Evolutionary conservation across 2,113 vertebrate genomes (phyloP), one percentile per base, ranked within the genome.

Genomic region (Python bivittatus): DNA sequence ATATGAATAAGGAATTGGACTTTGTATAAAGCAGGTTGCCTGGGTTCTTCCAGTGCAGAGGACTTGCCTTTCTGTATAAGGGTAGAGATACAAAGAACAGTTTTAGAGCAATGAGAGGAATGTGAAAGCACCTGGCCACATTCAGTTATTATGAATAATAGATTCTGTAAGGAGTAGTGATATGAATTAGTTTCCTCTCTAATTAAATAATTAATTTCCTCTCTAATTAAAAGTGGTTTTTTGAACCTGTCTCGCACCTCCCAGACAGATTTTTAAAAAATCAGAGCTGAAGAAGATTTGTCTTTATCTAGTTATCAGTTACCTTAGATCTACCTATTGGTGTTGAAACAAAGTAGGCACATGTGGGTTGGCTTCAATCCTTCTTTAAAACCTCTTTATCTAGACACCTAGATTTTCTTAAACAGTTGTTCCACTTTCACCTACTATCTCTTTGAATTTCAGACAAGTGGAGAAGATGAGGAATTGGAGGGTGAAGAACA

Each of bases 401-500:
- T 38, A 27, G 29, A 38, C 48, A 86, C 4, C 20, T 20, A 64
- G 4, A 20, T 7, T 88, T 88, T 88, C 22, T 84, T 42, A 54
- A 87, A 29, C 25, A 33, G 89, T 91, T 91, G 8, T 60, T 56
- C 0, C 57, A n/a, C 42, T 86, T 6, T 93, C 89, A 54, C 44
- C 91, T 91, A 93, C 95, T 89, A 72, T 33, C 1, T 0, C 33
- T 92, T 3, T 96, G 83, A 87, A 0, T 96, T 96, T 92, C 92
- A 98, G 98, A 98, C 97, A 0, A 98, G 97, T 79, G 98, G 97
- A 95, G 97, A 98, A 93, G 97, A 98, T 33, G 97, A 97, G 54
- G 97, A 97, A 29, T 79, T 98, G 84, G 98, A 98, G 29, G 98
- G 98, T 85, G 98, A 98, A 88, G 98, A 98, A 7, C 98, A 98